A percentile compares a stretch with the other conserved stretches of the same genome.
phyloP scores from a whole-genome alignment of 2,113 vertebrate species.

The Phrynocephalus versicolor region DNA sequence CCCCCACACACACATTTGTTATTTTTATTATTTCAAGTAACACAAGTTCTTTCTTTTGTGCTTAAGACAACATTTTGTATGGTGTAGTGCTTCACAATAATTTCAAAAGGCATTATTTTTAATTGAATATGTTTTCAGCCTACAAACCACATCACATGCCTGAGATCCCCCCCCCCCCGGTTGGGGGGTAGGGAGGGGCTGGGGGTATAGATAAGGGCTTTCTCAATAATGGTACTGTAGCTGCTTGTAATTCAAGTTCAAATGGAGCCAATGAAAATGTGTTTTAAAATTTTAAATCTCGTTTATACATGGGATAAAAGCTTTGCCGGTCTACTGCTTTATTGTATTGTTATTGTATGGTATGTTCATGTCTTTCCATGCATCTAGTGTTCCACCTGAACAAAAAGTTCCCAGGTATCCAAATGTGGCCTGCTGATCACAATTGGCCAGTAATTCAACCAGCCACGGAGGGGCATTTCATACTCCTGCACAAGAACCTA shows the following conservation, averaged over 20 bases:
- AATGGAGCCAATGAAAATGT: too few relatives aligned
- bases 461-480: too few relatives aligned
- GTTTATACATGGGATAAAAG: background rate
- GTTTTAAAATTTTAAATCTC: background rate
- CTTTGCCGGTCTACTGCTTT: background rate
- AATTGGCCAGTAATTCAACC: too few relatives aligned
- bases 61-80: background rate
- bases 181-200: too few relatives aligned
- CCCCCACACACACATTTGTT: too few relatives aligned
- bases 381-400: background rate
- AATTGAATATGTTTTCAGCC: slow-evolving; percentile 35
- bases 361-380: background rate
- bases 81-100: background rate
- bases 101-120: background rate
- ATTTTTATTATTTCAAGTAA: background rate
- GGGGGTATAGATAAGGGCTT: background rate
- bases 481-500: background rate
- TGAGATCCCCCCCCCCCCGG: too few relatives aligned
- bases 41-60: background rate
- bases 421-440: too few relatives aligned
- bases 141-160: slow-evolving; percentile 36
- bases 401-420: too few relatives aligned
- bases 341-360: background rate
- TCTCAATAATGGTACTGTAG: background rate
- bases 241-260: too few relatives aligned